Evolutionary conservation across 2,888 invertebrate species (phyloP), one percentile per base, ranked within the genome.

Genomic region (Stegophylla sp.): DNA sequence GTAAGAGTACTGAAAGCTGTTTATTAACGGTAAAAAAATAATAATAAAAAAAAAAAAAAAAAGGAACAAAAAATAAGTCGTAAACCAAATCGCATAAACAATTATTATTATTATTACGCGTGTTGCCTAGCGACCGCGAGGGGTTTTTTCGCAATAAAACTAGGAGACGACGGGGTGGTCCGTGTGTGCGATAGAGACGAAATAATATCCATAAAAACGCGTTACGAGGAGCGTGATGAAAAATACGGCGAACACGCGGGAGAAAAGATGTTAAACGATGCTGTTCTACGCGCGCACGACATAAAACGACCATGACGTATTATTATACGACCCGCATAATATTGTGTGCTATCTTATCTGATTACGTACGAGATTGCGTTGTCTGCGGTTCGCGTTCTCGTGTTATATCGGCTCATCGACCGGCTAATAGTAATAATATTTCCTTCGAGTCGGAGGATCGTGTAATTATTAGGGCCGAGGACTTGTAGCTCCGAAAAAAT

Each of bases 191-290:
- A 66, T 41, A 13, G 17, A 66, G 17, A 66, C 43, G 7, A n/a
- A 66, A 43, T 10, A 3, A n/a, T n/a, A n/a, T n/a, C 9, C 75
- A 41, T 56, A 43, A 76, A 76, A 76, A 76, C 26, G 3, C 51
- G 17, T 26, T 64, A 63, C 41, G 48, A 26, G 34, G n/a, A n/a
- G 23, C 23, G 20, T 75, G 53, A 66, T 26, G 75, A 66, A 76
- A 75, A 53, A 64, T 20, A 53, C 15, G 12, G 26, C 9, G 3
- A 56, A 23, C 12, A 26, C 56, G 23, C 7, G 48, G 15, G 3
- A 0, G n/a, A 26, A 43, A 34, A 41, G 12, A n/a, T 17, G 63
- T 64, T 73, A 64, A 34, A 51, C 43, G 51, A 5, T n/a, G 0
- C 4, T 17, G 48, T 48, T 48, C 10, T 45, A 1, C 48, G 4